Percentiles rank a stretch among this genome's conserved stretches.
phyloP scores from a whole-genome alignment of 2,888 invertebrate genomes.

The Drosophila infuscata region DNA sequence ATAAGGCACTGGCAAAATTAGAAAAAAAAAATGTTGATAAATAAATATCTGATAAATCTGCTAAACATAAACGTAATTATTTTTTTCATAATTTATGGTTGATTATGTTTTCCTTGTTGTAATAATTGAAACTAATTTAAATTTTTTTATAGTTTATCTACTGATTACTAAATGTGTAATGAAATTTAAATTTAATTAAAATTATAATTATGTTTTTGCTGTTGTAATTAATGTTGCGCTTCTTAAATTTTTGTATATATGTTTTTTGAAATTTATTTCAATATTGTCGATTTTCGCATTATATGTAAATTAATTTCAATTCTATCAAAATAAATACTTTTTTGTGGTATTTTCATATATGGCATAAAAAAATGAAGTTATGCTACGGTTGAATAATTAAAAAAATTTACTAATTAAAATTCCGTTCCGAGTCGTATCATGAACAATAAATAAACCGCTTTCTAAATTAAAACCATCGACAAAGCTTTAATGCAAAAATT shows the following conservation, averaged over 20 bases:
- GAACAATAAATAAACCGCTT: not conserved
- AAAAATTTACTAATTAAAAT: slow-evolving; percentile 70
- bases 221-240: not conserved
- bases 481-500: not conserved
- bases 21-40: not conserved
- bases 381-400: not conserved
- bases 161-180: not conserved
- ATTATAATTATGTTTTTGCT: not conserved
- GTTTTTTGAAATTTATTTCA: slow-evolving; percentile 2
- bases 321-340: slow-evolving; percentile 66
- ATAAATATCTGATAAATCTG: not conserved
- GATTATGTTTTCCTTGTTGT: not conserved
- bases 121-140: not conserved
- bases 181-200: not conserved
- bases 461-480: not conserved
- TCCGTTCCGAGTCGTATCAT: slow-evolving; percentile 38
- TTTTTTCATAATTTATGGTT: not conserved
- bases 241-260: not conserved
- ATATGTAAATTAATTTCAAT: slow-evolving; percentile 42
- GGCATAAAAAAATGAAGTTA: slow-evolving; percentile 8
- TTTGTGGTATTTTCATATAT: slow-evolving; percentile 28
- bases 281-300: not conserved
- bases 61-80: not conserved
- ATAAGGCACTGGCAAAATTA: slow-evolving; percentile 26
- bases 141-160: not conserved